Percentiles rank a stretch among this genome's conserved stretches.
phyloP scores from a whole-genome alignment of 2,888 invertebrate species.

The Phyllotreta striolata region DNA sequence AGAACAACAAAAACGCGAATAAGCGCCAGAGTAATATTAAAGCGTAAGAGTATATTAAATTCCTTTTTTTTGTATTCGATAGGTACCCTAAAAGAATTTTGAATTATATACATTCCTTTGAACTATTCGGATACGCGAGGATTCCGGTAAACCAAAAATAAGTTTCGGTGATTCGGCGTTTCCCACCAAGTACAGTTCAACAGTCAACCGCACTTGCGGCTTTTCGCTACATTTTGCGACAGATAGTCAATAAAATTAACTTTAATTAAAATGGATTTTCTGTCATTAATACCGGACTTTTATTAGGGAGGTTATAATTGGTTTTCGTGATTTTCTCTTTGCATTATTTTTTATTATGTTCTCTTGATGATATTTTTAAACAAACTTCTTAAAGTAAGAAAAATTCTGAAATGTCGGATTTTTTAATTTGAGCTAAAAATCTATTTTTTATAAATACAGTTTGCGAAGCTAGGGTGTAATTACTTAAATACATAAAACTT shows the following conservation, averaged over 20 bases:
- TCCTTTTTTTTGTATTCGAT: constrained; percentile 18
- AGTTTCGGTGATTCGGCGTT: constrained; percentile 15
- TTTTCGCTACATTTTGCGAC: background rate
- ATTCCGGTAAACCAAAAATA: constrained; percentile 11
- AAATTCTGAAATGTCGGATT: too few species aligned
- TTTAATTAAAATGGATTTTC: constrained; percentile 13
- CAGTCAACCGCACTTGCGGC: background rate
- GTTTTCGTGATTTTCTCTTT: too few species aligned
- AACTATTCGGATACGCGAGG: constrained; percentile 4
- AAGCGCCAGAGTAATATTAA: background rate
- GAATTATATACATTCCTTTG: constrained; percentile 21
- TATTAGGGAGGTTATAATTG: too few species aligned
- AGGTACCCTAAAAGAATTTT: constrained; percentile 16
- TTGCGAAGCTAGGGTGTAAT: too few species aligned
- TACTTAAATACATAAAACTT: too few species aligned
- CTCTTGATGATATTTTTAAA: too few species aligned
- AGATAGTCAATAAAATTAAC: constrained; percentile 10
- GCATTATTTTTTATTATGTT: too few species aligned
- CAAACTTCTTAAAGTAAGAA: too few species aligned
- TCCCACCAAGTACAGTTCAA: constrained; percentile 1
- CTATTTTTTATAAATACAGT: too few species aligned
- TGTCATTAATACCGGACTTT: background rate
- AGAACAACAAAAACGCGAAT: too few species aligned
- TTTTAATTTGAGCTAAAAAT: too few species aligned
- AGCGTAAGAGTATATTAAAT: constrained; percentile 15